Percentiles rank a stretch among this genome's conserved stretches.
These are phyloP conservation scores for Picus viridis DNA, from an alignment of 2,797 vertebrate species.

Conservation along the genomic window DNA sequence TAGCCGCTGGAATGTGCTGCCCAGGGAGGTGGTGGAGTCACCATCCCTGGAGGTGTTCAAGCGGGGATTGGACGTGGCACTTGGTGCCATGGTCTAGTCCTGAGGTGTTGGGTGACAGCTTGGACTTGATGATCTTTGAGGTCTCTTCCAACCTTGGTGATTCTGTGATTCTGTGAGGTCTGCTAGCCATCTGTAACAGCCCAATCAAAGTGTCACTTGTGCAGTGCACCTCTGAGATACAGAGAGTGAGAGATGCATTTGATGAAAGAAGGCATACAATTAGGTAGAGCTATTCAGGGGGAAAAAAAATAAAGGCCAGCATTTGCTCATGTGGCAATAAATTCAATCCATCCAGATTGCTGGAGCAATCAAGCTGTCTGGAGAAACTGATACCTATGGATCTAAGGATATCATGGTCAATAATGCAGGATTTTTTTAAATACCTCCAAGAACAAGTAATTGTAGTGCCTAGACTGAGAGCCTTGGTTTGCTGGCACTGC, in stretches of 20 bases:
- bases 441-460: neutral
- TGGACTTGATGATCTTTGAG: too few species aligned
- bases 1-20: too few species aligned
- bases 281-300: neutral
- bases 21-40: too few species aligned
- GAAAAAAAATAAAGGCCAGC: neutral
- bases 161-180: neutral
- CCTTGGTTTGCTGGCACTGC: neutral
- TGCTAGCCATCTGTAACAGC: neutral
- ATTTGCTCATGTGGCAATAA: neutral
- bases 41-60: too few species aligned
- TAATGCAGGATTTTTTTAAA: slow-evolving; percentile 17
- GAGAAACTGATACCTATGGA: neutral
- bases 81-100: too few species aligned
- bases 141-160: too few species aligned
- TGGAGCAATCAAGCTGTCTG: neutral
- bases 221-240: neutral
- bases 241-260: neutral
- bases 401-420: neutral
- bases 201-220: neutral
- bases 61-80: too few species aligned
- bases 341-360: neutral
- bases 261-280: neutral
- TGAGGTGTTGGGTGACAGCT: too few species aligned
- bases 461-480: neutral